phyloP scores from a whole-genome alignment of 1,140 invertebrate genomes.

The Aphelinus certus region DNA sequence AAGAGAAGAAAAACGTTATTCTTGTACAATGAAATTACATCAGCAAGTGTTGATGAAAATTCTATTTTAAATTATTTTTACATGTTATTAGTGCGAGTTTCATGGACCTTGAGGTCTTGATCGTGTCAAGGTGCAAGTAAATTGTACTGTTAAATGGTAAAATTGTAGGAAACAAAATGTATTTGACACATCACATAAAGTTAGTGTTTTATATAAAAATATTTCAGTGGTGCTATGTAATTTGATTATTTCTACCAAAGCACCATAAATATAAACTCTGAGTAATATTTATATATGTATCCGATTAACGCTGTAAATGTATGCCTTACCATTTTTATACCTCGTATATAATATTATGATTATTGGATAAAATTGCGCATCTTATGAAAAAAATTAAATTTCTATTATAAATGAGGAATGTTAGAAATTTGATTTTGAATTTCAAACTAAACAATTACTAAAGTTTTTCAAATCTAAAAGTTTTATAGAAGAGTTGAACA shows the following conservation, averaged over 20 bases:
- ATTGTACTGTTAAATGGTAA: constrained; percentile 48
- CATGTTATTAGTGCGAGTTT: constrained; percentile 7
- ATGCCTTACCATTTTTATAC: constrained; percentile 38
- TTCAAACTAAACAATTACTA: no score
- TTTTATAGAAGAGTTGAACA: no score
- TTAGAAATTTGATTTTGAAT: no score
- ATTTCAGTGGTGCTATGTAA: constrained; percentile 54
- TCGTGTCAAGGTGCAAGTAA: constrained; percentile 13
- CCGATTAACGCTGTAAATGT: constrained; percentile 48
- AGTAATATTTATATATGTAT: constrained; percentile 56
- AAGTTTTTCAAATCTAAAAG: no score
- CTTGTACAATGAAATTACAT: constrained; percentile 25
- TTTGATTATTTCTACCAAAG: constrained; percentile 52
- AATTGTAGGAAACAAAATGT: constrained; percentile 37
- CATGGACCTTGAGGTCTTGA: background rate
- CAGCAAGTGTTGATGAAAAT: constrained; percentile 26
- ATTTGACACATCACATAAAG: constrained; percentile 26
- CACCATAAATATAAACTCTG: constrained; percentile 47
- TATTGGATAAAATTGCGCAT: constrained; percentile 12
- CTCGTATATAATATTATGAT: background rate
- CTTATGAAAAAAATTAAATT: constrained; percentile 38
- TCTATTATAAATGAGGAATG: background rate
- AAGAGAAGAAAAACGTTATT: constrained; percentile 12
- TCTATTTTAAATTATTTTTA: constrained; percentile 32
- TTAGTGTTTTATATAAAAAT: constrained; percentile 42